Percentiles rank a stretch among this genome's conserved stretches.
phyloP scores from a whole-genome alignment of 2,888 invertebrate species.

The Mystacides longicornis region DNA sequence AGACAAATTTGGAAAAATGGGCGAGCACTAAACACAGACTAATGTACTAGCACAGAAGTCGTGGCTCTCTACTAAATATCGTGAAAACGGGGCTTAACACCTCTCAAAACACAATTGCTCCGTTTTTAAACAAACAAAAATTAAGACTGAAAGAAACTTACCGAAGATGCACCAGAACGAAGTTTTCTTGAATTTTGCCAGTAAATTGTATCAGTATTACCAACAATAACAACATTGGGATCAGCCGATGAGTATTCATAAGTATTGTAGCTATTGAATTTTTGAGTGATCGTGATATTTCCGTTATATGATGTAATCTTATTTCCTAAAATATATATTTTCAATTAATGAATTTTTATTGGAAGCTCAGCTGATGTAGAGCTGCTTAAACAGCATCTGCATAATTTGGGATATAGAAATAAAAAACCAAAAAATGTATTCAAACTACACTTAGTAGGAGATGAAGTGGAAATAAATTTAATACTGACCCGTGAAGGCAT shows the following conservation, averaged over 20 bases:
- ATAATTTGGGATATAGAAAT: too few relatives aligned
- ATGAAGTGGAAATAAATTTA: too few relatives aligned
- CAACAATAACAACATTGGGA: constrained; percentile 74
- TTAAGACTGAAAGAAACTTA: constrained; percentile 35
- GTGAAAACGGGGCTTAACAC: not conserved
- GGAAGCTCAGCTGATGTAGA: too few relatives aligned
- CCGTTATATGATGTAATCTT: constrained; percentile 86
- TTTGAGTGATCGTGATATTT: constrained; percentile 63
- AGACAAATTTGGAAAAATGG: too few relatives aligned
- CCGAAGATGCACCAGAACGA: constrained; percentile 51
- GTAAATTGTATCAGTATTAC: constrained; percentile 67
- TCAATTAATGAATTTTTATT: not conserved
- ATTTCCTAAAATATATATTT: constrained; percentile 50
- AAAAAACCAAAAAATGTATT: too few relatives aligned
- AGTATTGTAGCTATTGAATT: constrained; percentile 53
- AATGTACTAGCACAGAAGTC: too few relatives aligned
- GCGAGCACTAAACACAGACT: too few relatives aligned
- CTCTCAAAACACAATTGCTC: not conserved
- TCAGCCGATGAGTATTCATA: constrained; percentile 50
- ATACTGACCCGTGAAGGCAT: constrained; percentile 50
- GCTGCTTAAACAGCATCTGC: too few relatives aligned
- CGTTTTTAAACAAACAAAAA: not conserved
- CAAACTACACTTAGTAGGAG: too few relatives aligned
- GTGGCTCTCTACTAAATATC: too few relatives aligned
- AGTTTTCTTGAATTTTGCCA: constrained; percentile 62